Evolutionary conservation across 2,797 vertebrate species (phyloP).

Genomic region (Sebastes hubbsi): DNA sequence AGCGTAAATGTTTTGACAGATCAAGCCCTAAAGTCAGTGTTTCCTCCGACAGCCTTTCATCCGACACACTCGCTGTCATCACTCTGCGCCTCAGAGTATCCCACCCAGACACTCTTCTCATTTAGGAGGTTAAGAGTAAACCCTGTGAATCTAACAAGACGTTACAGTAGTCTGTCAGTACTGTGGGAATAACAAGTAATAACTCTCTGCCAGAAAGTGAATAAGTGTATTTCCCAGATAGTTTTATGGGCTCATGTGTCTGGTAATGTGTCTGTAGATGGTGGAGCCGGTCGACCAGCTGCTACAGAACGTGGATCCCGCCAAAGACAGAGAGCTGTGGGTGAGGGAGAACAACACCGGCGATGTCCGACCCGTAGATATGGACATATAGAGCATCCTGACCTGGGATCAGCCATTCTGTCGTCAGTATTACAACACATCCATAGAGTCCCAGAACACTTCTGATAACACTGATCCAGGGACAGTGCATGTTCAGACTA

Average conservation of each 20-base stretch:
- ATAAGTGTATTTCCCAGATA: too few relatives aligned
- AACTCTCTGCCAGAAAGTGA: too few relatives aligned
- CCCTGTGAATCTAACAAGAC: background rate
- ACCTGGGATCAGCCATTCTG: constrained; percentile 35
- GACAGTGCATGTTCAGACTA: constrained; percentile 54
- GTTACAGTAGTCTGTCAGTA: background rate
- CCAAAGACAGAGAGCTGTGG: constrained; percentile 98
- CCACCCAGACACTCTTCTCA: background rate
- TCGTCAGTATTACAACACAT: constrained; percentile 20
- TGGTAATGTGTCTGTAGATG: constrained; percentile 78
- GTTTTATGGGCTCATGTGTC: rapidly evolving
- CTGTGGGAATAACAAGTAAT: background rate
- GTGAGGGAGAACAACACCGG: constrained; percentile 96
- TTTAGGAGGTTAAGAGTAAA: background rate
- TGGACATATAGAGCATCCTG: constrained; percentile 89
- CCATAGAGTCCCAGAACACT: constrained; percentile 31
- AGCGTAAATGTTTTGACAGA: background rate
- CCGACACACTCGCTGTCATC: background rate
- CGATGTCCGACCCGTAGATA: constrained; percentile 93
- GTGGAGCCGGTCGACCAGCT: constrained; percentile 96
- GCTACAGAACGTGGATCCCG: constrained; percentile 94
- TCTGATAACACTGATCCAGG: constrained; percentile 41
- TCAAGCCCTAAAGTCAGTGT: background rate
- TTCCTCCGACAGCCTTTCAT: background rate
- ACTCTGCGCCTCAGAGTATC: background rate